Evolutionary conservation across 2,888 invertebrate genomes (phyloP).

Genomic region (Ganaspis brasiliensis): DNA sequence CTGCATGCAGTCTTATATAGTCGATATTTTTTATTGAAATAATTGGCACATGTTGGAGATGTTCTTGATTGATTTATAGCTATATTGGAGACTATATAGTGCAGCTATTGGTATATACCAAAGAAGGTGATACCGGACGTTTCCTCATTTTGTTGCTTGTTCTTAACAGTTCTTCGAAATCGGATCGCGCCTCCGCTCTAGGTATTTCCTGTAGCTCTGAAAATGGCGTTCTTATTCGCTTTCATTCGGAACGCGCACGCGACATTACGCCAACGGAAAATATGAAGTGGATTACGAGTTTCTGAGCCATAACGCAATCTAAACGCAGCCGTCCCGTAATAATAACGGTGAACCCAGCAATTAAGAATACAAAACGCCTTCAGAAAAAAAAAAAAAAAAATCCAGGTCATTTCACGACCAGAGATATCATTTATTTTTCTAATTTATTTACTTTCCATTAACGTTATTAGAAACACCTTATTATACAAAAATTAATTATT

Average conservation of each 20-base stretch:
- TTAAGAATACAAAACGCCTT: slow-evolving; percentile 42
- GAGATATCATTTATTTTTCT: background rate
- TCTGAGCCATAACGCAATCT: slow-evolving; percentile 46
- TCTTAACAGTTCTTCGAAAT: slow-evolving; percentile 45
- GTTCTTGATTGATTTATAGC: background rate
- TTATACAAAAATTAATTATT: background rate
- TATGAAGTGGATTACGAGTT: slow-evolving; percentile 44
- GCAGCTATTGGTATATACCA: slow-evolving; percentile 4
- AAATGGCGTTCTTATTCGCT: slow-evolving; percentile 47
- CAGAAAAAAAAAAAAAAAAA: background rate
- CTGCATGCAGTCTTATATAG: no score
- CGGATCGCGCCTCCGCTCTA: slow-evolving; percentile 45
- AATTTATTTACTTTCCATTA: background rate
- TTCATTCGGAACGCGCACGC: slow-evolving; percentile 48
- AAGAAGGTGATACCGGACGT: slow-evolving; percentile 37
- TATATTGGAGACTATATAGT: slow-evolving; percentile 9
- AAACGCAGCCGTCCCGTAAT: slow-evolving; percentile 37
- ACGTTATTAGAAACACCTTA: background rate
- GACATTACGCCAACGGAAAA: slow-evolving; percentile 50
- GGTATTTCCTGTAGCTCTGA: slow-evolving; percentile 49
- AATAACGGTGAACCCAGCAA: slow-evolving; percentile 38
- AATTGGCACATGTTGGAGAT: slow-evolving; percentile 7
- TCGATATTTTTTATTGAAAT: background rate
- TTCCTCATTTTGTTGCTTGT: slow-evolving; percentile 41
- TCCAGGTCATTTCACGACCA: background rate